Base-by-base conservation (phyloP, 2,113 vertebrate genomes). In the Taxidea taxus region DNA sequence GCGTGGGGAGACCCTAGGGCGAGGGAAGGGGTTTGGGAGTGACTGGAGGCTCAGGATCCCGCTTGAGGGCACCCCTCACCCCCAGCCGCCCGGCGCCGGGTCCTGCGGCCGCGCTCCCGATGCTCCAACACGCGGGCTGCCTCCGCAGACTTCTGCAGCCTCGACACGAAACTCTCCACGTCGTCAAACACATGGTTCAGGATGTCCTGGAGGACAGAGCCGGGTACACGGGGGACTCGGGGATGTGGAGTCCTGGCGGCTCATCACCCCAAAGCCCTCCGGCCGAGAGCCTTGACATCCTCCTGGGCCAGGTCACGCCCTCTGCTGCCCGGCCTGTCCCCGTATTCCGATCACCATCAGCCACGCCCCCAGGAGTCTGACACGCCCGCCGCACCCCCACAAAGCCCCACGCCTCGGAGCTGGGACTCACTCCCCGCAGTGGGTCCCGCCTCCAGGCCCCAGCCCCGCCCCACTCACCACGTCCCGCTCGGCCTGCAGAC, bases 141-240 rank as follows among this genome's bases (percentile, higher is more conserved):
- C 94, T 99, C 99, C 0, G 99, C 99, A 0, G 98, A 98, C 97
- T 99, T 99, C 98, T 99, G 99, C 94, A 99, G 98, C 90, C 98
- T 99, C 1, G 92, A 98, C 95, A 99, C 99, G 87, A 99, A 99
- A 84, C 15, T 90, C 98, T 99, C 99, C 5, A 99, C 99, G 90
- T 99, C 99, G 7, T 99, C 99, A 3, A 99, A 99, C 64, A 99
- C 99, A 95, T 99, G 99, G 96, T 99, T 99, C 92, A 99, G 98
- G 87, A 99, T 98, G 39, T 98, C 98, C 99, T 99, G 97, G 54
- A 16, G 49, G 2, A 11, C 27, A 23, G 66, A n/a, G n/a, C 6
- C 72, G 13, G 27, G 10, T 2, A 34, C 64, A 1, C 31, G 16
- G 34, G 66, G 80, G 16, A 31, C 4, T 68, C 25, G 9, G 72